These are phyloP conservation scores for Drosophila repletoides DNA, from an alignment of 1,140 invertebrate genomes.

Conservation along the genomic window DNA sequence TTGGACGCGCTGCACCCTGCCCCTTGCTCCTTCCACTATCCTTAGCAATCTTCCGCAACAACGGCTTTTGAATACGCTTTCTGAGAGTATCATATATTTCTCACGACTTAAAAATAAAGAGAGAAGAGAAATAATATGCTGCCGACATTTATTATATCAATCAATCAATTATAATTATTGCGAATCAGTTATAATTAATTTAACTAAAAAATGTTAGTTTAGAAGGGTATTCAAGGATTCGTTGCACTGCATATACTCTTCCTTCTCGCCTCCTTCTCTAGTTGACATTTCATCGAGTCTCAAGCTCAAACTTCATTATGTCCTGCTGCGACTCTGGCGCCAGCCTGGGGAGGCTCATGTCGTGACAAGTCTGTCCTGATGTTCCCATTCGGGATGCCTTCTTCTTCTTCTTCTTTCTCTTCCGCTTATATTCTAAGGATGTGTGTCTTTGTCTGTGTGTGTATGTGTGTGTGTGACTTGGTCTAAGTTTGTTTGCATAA, in stretches of 20 bases:
- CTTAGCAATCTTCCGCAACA: no score
- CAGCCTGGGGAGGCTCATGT: constrained; percentile 57
- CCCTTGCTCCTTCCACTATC: background rate
- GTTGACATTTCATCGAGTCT: constrained; percentile 78
- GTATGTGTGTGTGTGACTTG: constrained; percentile 61
- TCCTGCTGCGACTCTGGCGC: constrained; percentile 76
- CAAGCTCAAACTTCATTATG: constrained; percentile 78
- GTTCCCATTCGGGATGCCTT: background rate
- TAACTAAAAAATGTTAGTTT: no score
- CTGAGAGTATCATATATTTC: no score
- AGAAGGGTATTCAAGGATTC: no score
- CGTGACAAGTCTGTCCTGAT: constrained; percentile 40
- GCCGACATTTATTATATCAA: no score
- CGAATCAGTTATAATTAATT: no score
- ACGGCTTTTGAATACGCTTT: no score
- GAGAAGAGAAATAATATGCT: no score
- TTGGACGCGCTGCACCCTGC: background rate
- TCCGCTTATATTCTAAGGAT: background rate
- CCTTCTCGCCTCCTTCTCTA: background rate
- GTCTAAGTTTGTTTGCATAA: constrained; percentile 81
- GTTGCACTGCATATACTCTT: no score
- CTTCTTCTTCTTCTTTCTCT: constrained; percentile 27
- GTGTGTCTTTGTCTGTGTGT: constrained; percentile 5
- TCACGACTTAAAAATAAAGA: no score
- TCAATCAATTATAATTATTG: no score